Evolutionary conservation across 1,140 invertebrate species (phyloP).

Genomic region (Mylabris phalerata): DNA sequence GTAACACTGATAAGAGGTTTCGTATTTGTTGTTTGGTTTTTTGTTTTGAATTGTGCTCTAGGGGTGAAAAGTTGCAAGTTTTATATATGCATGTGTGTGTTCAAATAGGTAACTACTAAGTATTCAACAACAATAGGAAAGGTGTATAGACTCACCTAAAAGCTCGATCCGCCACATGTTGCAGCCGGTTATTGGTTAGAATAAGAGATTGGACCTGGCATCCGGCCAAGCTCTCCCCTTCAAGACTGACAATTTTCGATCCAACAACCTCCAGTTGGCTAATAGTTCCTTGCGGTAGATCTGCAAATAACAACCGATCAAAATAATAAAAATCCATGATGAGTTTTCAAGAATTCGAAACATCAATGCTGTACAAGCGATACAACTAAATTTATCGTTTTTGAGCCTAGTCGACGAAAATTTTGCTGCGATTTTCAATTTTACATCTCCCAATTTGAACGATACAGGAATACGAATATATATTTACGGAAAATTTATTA

Average conservation of each 20-base stretch:
- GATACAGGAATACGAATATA: constrained; percentile 3
- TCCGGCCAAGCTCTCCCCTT: constrained; percentile 35
- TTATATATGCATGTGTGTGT: not conserved
- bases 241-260: constrained; percentile 32
- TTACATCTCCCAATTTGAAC: constrained; percentile 12
- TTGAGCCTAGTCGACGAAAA: not conserved
- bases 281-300: constrained; percentile 36
- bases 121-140: constrained; percentile 9
- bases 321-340: too few relatives aligned
- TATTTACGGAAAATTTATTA: constrained; percentile 11
- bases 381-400: too few relatives aligned
- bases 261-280: constrained; percentile 37
- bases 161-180: constrained; percentile 37
- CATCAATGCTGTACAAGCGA: too few relatives aligned
- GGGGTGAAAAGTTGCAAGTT: not conserved
- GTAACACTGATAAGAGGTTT: not conserved
- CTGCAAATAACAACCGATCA: constrained; percentile 29
- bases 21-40: not conserved
- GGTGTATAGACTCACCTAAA: constrained; percentile 33
- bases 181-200: constrained; percentile 38
- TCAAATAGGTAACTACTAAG: constrained; percentile 1
- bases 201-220: constrained; percentile 40
- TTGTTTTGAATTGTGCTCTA: too few relatives aligned
- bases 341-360: too few relatives aligned
- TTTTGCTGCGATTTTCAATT: not conserved